Evolutionary conservation across 2,888 invertebrate genomes (phyloP).

Genomic region (Microplitis manilae): DNA sequence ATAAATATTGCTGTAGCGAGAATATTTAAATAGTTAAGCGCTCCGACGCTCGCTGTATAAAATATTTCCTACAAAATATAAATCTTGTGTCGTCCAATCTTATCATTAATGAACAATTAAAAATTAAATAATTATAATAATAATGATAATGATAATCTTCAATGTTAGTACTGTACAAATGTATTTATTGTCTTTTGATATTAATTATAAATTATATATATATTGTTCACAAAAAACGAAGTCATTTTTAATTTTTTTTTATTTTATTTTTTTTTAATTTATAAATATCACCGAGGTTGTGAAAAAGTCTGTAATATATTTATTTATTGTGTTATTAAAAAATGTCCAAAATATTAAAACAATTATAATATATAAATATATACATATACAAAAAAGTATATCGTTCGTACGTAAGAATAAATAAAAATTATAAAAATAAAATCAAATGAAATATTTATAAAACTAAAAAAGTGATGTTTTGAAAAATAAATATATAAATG

Average conservation of each 20-base stretch:
- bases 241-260: neutral
- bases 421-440: neutral
- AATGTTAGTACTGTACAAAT: constrained; percentile 40
- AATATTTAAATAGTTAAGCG: neutral
- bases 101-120: neutral
- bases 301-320: constrained; percentile 9
- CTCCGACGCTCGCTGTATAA: neutral
- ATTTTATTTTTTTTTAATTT: neutral
- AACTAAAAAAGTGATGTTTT: neutral
- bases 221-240: neutral
- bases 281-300: constrained; percentile 2
- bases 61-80: neutral
- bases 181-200: constrained; percentile 36
- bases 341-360: neutral
- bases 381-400: neutral
- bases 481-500: constrained; percentile 4
- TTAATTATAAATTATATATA: neutral
- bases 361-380: neutral
- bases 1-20: neutral
- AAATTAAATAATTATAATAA: neutral
- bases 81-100: neutral
- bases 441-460: constrained; percentile 6
- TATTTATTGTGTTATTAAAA: constrained; percentile 1
- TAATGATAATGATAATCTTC: constrained; percentile 1
- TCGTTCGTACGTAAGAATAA: neutral